Evolutionary conservation across 2,797 vertebrate genomes (phyloP), one percentile per base, ranked within the genome.

Genomic region (Neosalanx taihuensis): DNA sequence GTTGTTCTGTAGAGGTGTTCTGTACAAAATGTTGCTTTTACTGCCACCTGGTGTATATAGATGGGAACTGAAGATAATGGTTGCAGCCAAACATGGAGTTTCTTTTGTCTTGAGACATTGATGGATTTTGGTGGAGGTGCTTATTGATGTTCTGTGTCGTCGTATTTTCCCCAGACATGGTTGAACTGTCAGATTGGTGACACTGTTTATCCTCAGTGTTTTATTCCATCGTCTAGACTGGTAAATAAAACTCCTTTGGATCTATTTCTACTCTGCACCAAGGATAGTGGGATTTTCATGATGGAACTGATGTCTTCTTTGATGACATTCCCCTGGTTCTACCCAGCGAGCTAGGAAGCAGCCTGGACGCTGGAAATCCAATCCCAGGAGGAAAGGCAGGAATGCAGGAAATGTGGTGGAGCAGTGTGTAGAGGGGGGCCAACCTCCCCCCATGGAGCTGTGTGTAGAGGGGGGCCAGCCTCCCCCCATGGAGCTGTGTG

Each of bases 121-220:
- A 63, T 66, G 5, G 17, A 65, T 74, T 70, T 70, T 74, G 17
- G 70, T 17, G 9, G 31, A 18, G 57, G 64, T 26, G 33, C 5
- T 33, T 56, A 1, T 29, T 17, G 51, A 17, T 53, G 33, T 46
- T 64, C 46, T 46, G 5, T 72, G 60, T 17, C 18, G 53, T 74
- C 71, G 49, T 62, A 35, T 23, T 62, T 77, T 69, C 72, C 35
- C 73, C 86, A 91, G 89, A 76, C 70, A 76, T 60, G 79, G 23
- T 58, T 60, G 1, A n/a, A 37, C 62, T 73, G 58, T 86, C 81
- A 77, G 66, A 80, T 66, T 35, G 71, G 69, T 53, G 79, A 56
- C 64, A 78, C 72, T 76, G 62, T 80, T 85, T 90, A 92, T 73
- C 87, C 83, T 6, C 89, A 86, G 83, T 94, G 91, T 80, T 93